Percentiles rank a stretch among this genome's conserved stretches.
Conservation (phyloP, 2,888 invertebrate species). For the Phlogophora meticulosa region DNA sequence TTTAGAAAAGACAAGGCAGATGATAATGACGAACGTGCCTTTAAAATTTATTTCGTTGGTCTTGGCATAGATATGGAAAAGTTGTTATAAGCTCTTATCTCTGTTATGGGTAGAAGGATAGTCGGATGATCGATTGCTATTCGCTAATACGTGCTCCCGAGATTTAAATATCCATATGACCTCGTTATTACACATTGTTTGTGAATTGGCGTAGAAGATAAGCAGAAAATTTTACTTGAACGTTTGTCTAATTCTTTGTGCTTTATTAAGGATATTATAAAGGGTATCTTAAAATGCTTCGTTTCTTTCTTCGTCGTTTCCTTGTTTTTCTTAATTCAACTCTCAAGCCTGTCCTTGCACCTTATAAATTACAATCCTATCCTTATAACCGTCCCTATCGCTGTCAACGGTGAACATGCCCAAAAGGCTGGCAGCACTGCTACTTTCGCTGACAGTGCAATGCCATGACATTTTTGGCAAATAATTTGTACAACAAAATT, state of each 20-base stretch:
- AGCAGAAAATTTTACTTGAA: not conserved
- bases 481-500: no score
- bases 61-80: constrained; percentile 14
- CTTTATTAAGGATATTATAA: not conserved
- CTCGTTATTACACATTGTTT: not conserved
- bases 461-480: no score
- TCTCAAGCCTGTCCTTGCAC: no score
- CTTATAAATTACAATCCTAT: no score
- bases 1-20: not conserved
- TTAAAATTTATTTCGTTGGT: constrained; percentile 9
- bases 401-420: no score
- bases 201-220: not conserved
- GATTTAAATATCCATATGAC: not conserved
- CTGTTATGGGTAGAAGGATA: constrained; percentile 4
- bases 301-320: no score
- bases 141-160: constrained; percentile 19
- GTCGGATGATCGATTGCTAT: constrained; percentile 33
- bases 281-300: no score
- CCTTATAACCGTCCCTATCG: no score
- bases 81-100: constrained; percentile 33
- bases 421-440: no score
- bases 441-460: no score
- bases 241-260: not conserved
- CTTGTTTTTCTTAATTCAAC: no score
- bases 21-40: constrained; percentile 4